These are phyloP conservation scores for Abrostola tripartita DNA, from an alignment of 2,888 invertebrate species.

Conservation along the genomic window DNA sequence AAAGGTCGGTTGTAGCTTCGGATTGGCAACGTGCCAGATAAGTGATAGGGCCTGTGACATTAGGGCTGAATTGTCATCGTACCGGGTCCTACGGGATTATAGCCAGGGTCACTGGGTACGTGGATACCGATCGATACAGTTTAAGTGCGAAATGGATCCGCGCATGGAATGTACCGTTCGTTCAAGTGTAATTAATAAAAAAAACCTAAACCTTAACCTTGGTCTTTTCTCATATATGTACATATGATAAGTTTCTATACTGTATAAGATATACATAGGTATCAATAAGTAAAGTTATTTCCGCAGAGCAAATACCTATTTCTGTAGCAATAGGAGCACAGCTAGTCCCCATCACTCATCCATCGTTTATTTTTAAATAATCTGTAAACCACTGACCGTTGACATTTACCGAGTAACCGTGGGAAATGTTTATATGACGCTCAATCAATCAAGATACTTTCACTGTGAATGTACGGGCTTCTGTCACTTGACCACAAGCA, in stretches of 20 bases:
- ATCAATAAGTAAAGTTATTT: too few relatives aligned
- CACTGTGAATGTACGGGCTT: slow-evolving; percentile 25
- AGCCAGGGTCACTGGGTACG: neutral
- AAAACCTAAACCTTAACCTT: too few relatives aligned
- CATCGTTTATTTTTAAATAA: neutral
- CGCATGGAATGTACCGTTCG: neutral
- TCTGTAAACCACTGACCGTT: slow-evolving; percentile 3
- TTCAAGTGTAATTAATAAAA: too few relatives aligned
- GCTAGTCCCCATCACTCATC: neutral
- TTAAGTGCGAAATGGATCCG: neutral
- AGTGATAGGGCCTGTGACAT: slow-evolving; percentile 2
- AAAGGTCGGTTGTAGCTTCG: slow-evolving; percentile 7
- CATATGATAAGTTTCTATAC: too few relatives aligned
- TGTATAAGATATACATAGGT: too few relatives aligned
- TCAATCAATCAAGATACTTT: slow-evolving; percentile 46
- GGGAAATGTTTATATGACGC: slow-evolving; percentile 36
- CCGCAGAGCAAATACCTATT: too few relatives aligned
- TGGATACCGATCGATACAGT: neutral
- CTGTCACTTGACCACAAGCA: slow-evolving; percentile 13
- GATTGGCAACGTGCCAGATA: slow-evolving; percentile 17
- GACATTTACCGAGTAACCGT: slow-evolving; percentile 34
- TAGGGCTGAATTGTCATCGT: slow-evolving; percentile 5
- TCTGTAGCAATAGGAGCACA: too few relatives aligned
- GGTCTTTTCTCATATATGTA: too few relatives aligned
- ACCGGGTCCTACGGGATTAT: neutral